Evolutionary conservation across 1,140 invertebrate species (phyloP).

Genomic region (Drosophila punjabiensis): DNA sequence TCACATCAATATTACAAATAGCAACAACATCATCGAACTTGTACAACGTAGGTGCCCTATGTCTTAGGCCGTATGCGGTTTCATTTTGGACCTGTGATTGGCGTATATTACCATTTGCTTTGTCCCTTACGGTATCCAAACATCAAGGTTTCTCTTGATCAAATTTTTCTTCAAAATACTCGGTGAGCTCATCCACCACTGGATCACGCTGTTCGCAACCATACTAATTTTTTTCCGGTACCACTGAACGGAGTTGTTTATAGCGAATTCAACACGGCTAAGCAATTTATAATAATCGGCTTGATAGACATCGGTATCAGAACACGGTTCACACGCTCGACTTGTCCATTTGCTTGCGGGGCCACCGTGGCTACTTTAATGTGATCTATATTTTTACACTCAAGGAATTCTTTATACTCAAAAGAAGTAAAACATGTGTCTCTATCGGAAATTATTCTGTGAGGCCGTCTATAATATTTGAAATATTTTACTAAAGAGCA

Average conservation of each 20-base stretch:
- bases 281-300: neutral
- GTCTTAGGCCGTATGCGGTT: neutral
- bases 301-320: neutral
- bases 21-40: neutral
- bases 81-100: slow-evolving; percentile 2
- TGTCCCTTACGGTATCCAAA: neutral
- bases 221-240: neutral
- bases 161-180: neutral
- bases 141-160: neutral
- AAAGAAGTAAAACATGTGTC: neutral
- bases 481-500: neutral
- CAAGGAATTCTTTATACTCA: neutral
- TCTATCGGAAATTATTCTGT: neutral
- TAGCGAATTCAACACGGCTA: neutral
- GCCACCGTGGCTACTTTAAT: neutral
- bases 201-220: neutral
- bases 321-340: slow-evolving; percentile 7
- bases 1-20: neutral
- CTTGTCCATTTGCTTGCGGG: slow-evolving; percentile 1
- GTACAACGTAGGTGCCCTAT: neutral
- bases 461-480: no score
- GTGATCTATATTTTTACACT: neutral
- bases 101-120: neutral
- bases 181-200: neutral
- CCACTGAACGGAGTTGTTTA: slow-evolving; percentile 3